Conservation (phyloP, 1,140 invertebrate genomes). For the Bombus waltoni region DNA sequence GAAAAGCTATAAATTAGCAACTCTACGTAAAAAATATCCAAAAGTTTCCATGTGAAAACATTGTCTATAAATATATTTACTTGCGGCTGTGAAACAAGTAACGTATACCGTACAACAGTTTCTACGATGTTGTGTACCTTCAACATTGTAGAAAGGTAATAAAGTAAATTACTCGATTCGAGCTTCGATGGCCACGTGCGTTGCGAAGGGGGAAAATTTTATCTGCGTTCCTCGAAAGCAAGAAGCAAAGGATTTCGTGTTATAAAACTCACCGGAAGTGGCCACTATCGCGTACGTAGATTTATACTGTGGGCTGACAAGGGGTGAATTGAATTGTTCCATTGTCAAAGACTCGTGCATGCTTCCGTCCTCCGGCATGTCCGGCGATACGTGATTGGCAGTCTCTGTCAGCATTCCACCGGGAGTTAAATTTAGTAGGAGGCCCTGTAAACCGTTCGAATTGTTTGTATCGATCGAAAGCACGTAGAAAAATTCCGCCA, state of each 20-base stretch:
- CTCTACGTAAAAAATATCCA: background rate
- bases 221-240: background rate
- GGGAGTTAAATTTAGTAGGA: constrained; percentile 85
- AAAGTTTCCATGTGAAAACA: background rate
- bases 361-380: constrained; percentile 76
- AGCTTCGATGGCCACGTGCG: background rate
- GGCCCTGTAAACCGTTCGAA: constrained; percentile 79
- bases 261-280: constrained; percentile 71
- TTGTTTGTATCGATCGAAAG: background rate
- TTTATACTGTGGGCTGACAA: constrained; percentile 81
- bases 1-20: background rate
- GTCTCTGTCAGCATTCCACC: constrained; percentile 80
- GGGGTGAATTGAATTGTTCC: constrained; percentile 83
- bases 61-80: background rate
- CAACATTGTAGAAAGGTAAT: background rate
- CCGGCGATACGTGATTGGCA: constrained; percentile 79
- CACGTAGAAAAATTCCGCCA: background rate
- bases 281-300: constrained; percentile 80
- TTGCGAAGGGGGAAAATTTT: background rate
- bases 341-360: constrained; percentile 81
- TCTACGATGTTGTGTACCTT: no score
- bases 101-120: background rate
- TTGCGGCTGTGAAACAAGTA: background rate
- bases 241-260: background rate
- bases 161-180: background rate